Percentiles rank a stretch among this genome's conserved stretches.
Evolutionary conservation across 2,888 invertebrate genomes (phyloP).

Genomic region (Reticulitermes lucifugus): DNA sequence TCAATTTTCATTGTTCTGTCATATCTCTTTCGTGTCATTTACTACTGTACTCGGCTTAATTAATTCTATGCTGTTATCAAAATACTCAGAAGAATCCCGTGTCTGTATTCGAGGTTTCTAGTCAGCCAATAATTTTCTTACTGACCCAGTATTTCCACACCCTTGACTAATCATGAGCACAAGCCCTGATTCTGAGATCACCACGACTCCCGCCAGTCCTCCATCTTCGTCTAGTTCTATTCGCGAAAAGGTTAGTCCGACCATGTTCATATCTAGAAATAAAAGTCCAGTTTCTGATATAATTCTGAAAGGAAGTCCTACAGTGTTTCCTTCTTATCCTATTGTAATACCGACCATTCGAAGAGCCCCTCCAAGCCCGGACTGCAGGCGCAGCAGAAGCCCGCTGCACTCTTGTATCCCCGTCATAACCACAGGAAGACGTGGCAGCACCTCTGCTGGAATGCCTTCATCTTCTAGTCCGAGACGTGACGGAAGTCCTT

Average conservation of each 20-base stretch:
- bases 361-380: not conserved
- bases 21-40: too few species aligned
- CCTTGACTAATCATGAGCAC: too few species aligned
- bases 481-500: not conserved
- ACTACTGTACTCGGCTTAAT: too few species aligned
- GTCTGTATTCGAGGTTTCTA: too few species aligned
- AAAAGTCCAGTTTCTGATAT: not conserved
- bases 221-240: not conserved
- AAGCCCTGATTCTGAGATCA: too few species aligned
- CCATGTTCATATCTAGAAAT: not conserved
- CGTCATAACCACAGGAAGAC: constrained; percentile 1
- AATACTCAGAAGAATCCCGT: too few species aligned
- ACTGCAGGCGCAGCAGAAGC: not conserved
- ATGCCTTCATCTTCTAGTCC: not conserved
- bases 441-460: not conserved
- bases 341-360: not conserved
- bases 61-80: too few species aligned
- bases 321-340: not conserved
- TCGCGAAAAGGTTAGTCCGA: not conserved
- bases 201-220: too few species aligned
- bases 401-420: not conserved
- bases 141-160: too few species aligned
- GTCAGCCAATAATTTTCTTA: too few species aligned
- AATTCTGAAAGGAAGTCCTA: not conserved
- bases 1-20: too few species aligned